phyloP scores from a whole-genome alignment of 2,797 vertebrate species.

The Merluccius polli region DNA sequence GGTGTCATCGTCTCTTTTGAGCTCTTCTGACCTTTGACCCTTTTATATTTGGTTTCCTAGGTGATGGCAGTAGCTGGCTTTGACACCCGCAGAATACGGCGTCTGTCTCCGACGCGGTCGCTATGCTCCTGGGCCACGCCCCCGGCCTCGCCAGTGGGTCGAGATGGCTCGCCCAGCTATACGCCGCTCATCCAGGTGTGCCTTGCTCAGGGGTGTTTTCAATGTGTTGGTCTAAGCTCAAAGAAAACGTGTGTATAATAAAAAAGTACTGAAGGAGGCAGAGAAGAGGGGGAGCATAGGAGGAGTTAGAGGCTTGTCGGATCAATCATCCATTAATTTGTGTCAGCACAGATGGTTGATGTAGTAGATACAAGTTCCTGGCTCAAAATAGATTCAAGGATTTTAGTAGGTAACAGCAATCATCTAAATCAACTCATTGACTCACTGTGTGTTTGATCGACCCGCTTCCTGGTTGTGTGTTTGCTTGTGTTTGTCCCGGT shows the following conservation, averaged over 20 bases:
- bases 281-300: neutral
- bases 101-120: slow-evolving; percentile 85
- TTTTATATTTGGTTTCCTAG: slow-evolving; percentile 55
- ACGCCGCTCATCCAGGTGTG: slow-evolving; percentile 82
- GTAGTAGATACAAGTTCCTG: neutral
- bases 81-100: slow-evolving; percentile 82
- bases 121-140: slow-evolving; percentile 91
- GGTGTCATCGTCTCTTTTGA: neutral
- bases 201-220: neutral
- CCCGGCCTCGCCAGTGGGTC: slow-evolving; percentile 82
- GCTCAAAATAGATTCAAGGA: neutral
- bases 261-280: neutral
- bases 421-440: neutral
- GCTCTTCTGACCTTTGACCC: slow-evolving; percentile 10
- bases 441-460: neutral
- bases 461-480: neutral
- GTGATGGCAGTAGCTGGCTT: slow-evolving; percentile 92
- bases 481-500: neutral
- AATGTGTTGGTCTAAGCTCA: neutral
- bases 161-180: slow-evolving; percentile 76
- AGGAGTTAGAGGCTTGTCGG: neutral
- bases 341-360: no score
- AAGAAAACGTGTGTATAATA: neutral
- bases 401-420: neutral
- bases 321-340: neutral